phyloP scores from a whole-genome alignment of 1,140 invertebrate genomes.

The Caenorhabditis tropicalis region DNA sequence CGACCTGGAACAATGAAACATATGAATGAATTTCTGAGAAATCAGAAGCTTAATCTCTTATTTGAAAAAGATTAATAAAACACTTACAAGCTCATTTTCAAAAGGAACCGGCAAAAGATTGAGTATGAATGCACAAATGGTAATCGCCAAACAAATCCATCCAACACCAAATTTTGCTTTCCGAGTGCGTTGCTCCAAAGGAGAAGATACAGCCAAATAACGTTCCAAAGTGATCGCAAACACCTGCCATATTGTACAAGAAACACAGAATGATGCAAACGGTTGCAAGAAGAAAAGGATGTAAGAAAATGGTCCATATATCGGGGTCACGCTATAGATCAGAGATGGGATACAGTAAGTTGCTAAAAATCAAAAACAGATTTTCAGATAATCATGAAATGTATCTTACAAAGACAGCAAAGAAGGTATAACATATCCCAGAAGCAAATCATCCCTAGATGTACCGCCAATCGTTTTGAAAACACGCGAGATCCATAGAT shows the following conservation, averaged over 20 bases:
- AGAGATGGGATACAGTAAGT: conserved; percentile 65
- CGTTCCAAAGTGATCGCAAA: conserved; percentile 69
- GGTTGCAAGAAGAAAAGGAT: conserved; percentile 69
- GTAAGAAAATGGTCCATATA: conserved; percentile 68
- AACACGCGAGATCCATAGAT: conserved; percentile 65
- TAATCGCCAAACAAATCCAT: conserved; percentile 62
- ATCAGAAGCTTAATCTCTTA: conserved; percentile 25
- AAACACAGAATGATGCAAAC: conserved; percentile 69
- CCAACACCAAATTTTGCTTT: conserved; percentile 69
- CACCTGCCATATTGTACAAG: conserved; percentile 70
- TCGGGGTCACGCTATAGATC: conserved; percentile 67
- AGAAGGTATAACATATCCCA: conserved; percentile 67
- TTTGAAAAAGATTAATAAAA: conserved; percentile 24
- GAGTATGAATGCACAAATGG: conserved; percentile 65
- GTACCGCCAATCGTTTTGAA: conserved; percentile 66
- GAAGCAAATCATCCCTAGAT: conserved; percentile 67
- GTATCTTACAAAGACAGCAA: conserved; percentile 58
- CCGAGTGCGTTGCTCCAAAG: conserved; percentile 66
- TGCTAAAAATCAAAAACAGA: conserved; percentile 30
- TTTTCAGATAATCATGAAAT: neutral
- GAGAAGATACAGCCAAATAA: conserved; percentile 64
- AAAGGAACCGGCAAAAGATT: conserved; percentile 67
- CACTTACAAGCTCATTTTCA: conserved; percentile 63
- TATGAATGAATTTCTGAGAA: conserved; percentile 44
- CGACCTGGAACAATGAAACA: conserved; percentile 60